phyloP scores from a whole-genome alignment of 1,140 invertebrate species.

The Antheraea mylitta region DNA sequence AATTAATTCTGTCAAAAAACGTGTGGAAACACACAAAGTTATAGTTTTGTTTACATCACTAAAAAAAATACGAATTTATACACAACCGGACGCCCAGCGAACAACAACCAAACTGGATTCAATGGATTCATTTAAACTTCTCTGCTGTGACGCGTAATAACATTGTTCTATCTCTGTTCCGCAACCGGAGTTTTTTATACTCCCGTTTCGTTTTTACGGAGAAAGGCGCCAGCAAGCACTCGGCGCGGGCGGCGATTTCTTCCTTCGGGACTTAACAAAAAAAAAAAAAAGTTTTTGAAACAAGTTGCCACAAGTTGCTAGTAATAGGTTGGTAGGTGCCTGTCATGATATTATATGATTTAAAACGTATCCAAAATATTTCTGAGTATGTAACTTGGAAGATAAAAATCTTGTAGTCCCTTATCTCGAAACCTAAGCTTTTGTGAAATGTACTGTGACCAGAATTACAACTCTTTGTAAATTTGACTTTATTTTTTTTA shows the following conservation, averaged over 20 bases:
- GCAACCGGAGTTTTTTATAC: slow-evolving; percentile 15
- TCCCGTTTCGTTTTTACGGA: slow-evolving; percentile 48
- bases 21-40: slow-evolving; percentile 44
- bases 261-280: slow-evolving; percentile 63
- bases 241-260: slow-evolving; percentile 71
- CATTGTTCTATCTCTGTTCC: slow-evolving; percentile 58
- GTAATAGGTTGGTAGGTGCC: slow-evolving; percentile 59
- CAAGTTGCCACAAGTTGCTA: slow-evolving; percentile 69
- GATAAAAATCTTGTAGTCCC: not conserved
- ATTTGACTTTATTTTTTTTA: too few species aligned
- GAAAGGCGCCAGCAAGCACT: slow-evolving; percentile 71
- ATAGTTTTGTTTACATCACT: slow-evolving; percentile 65
- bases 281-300: slow-evolving; percentile 72
- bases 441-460: too few species aligned
- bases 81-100: slow-evolving; percentile 56
- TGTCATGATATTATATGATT: slow-evolving; percentile 38
- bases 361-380: slow-evolving; percentile 4
- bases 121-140: slow-evolving; percentile 41
- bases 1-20: slow-evolving; percentile 40
- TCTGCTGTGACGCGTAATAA: slow-evolving; percentile 61
- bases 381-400: not conserved
- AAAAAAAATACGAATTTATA: slow-evolving; percentile 35
- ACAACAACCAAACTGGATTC: slow-evolving; percentile 72
- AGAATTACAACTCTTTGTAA: too few species aligned
- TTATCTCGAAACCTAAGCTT: not conserved